Conservation (phyloP, 2,888 invertebrate genomes). For the Parnassius smintheus region DNA sequence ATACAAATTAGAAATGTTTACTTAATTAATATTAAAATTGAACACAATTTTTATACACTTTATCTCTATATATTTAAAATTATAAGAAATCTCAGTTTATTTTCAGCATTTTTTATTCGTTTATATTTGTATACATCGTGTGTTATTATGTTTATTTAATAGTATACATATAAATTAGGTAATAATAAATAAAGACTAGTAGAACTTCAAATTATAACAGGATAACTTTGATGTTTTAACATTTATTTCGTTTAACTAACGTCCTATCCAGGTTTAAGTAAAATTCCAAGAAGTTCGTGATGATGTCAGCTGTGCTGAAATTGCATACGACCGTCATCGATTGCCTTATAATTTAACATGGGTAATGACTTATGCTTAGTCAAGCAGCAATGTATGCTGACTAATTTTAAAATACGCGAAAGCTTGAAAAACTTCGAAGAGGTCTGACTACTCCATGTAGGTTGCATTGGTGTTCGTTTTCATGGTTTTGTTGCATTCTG, state of each 20-base stretch:
- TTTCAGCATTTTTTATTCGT: too few relatives aligned
- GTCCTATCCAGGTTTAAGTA: constrained; percentile 28
- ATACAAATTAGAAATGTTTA: neutral
- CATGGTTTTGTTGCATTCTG: constrained; percentile 42
- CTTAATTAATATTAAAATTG: neutral
- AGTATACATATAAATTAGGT: too few relatives aligned
- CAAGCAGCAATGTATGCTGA: constrained; percentile 34
- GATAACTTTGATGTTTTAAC: too few relatives aligned
- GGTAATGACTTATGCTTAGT: constrained; percentile 10
- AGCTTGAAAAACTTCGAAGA: constrained; percentile 23
- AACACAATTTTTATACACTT: neutral
- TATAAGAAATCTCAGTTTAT: neutral
- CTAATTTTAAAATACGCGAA: constrained; percentile 29
- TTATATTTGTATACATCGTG: neutral
- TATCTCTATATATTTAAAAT: neutral
- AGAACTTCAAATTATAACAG: too few relatives aligned
- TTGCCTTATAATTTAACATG: constrained; percentile 26
- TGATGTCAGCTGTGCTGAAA: constrained; percentile 48
- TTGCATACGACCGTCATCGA: constrained; percentile 17
- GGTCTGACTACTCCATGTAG: constrained; percentile 15
- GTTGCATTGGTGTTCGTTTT: constrained; percentile 31
- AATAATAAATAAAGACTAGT: too few relatives aligned
- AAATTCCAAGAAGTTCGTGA: constrained; percentile 53
- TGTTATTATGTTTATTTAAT: neutral
- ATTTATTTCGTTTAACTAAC: neutral